Evolutionary conservation across 2,888 invertebrate species (phyloP).

Genomic region (Amiota communis): DNA sequence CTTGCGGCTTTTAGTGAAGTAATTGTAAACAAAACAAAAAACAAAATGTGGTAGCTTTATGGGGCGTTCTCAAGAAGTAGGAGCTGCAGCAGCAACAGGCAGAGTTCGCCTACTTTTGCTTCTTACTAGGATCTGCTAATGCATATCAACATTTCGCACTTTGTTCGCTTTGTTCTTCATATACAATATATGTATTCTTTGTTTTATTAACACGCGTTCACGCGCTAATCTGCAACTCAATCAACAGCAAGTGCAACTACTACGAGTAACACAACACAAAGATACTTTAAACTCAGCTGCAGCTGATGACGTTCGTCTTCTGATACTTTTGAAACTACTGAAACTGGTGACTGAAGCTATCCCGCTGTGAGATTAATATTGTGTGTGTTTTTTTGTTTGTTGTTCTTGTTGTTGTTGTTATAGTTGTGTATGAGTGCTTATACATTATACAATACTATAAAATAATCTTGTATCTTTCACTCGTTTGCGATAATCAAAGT

Average conservation of each 20-base stretch:
- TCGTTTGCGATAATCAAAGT: constrained; percentile 57
- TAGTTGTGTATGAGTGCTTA: too few relatives aligned
- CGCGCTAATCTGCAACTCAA: constrained; percentile 33
- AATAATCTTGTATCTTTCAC: constrained; percentile 10
- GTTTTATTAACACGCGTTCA: constrained; percentile 16
- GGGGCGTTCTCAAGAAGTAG: constrained; percentile 47
- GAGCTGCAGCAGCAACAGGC: constrained; percentile 15
- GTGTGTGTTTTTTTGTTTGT: constrained; percentile 20
- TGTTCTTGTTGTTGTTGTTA: too few relatives aligned
- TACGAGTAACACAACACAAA: too few relatives aligned
- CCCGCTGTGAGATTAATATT: constrained; percentile 32
- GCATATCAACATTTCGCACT: constrained; percentile 20
- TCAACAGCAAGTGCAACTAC: constrained; percentile 22
- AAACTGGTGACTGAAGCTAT: background rate
- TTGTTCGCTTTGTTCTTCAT: background rate
- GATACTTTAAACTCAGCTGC: too few relatives aligned
- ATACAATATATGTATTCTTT: background rate
- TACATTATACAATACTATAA: too few relatives aligned
- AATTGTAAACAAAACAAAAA: constrained; percentile 4
- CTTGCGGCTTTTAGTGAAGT: constrained; percentile 30
- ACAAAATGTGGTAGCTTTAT: background rate
- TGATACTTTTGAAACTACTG: background rate
- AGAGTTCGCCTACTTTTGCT: constrained; percentile 30
- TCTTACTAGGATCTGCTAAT: constrained; percentile 11
- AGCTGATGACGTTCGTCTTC: too few relatives aligned